Conservation (phyloP, 2,113 vertebrate genomes). For the Apodemus sylvaticus region DNA sequence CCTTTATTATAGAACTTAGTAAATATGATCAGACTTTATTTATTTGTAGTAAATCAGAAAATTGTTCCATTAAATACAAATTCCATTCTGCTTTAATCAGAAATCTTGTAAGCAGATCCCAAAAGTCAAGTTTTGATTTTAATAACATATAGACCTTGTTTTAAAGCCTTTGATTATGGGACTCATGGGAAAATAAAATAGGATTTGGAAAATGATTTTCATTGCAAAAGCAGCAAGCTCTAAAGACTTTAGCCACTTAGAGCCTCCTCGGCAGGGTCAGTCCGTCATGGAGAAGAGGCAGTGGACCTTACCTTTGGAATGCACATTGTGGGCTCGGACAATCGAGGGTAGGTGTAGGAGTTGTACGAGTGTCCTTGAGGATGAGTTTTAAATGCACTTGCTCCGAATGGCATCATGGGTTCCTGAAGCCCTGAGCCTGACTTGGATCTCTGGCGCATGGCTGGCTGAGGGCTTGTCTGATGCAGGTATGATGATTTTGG, state of each 20-base stretch:
- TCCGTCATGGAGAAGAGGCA: background rate
- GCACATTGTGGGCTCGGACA: conserved; percentile 92
- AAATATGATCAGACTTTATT: background rate
- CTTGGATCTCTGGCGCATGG: conserved; percentile 95
- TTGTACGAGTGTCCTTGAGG: conserved; percentile 95
- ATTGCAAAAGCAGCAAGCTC: background rate
- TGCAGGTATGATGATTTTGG: conserved; percentile 96
- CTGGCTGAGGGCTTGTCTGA: conserved; percentile 94
- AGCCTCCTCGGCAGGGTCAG: background rate
- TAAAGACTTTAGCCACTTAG: background rate
- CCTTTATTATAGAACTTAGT: background rate
- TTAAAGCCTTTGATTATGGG: background rate
- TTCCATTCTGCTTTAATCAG: conserved; percentile 21
- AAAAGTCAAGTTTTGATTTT: background rate
- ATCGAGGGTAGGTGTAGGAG: conserved; percentile 98
- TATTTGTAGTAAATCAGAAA: background rate
- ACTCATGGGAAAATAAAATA: background rate
- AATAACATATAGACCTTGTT: background rate
- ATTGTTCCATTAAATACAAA: background rate
- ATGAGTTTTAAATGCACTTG: conserved; percentile 92
- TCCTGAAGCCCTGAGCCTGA: conserved; percentile 98
- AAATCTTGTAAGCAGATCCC: background rate
- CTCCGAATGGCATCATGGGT: conserved; percentile 91
- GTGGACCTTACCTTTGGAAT: conserved; percentile 91
- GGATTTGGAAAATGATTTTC: background rate